Percentiles rank a stretch among this genome's conserved stretches.
These are phyloP conservation scores for Amphiura filiformis DNA, from an alignment of 35 echinoderm and acorn worm genomes.

Conservation along the genomic window DNA sequence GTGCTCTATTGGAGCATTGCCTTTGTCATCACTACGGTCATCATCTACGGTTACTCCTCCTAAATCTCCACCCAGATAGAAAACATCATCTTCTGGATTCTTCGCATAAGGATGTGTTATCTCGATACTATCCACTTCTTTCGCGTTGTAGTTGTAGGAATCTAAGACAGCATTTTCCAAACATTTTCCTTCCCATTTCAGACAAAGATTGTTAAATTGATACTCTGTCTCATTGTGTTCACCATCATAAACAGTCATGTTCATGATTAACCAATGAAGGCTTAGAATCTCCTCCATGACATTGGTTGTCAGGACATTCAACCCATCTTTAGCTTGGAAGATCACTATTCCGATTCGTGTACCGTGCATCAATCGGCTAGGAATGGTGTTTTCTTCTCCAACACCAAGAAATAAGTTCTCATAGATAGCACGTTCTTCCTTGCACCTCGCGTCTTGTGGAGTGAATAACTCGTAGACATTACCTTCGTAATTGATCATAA, in stretches of 20 bases:
- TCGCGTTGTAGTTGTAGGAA: neutral
- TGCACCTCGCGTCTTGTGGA: neutral
- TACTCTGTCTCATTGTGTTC: neutral
- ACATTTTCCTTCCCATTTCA: neutral
- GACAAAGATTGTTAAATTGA: neutral
- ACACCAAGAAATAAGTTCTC: neutral
- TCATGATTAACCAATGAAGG: neutral
- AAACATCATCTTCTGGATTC: neutral
- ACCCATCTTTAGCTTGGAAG: neutral
- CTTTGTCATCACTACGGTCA: neutral
- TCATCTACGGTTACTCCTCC: neutral
- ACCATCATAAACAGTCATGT: neutral
- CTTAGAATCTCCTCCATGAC: neutral
- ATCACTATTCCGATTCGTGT: neutral
- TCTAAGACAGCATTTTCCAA: neutral
- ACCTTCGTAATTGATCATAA: neutral
- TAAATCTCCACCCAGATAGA: neutral
- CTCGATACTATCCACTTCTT: neutral
- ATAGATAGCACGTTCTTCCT: neutral
- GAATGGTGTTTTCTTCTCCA: neutral
- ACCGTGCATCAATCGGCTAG: neutral
- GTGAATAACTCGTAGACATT: neutral
- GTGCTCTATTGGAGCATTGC: neutral
- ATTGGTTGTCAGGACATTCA: neutral
- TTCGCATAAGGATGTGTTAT: neutral